phyloP scores from a whole-genome alignment of 1,140 invertebrate genomes.

The Drosophila micromelanica region DNA sequence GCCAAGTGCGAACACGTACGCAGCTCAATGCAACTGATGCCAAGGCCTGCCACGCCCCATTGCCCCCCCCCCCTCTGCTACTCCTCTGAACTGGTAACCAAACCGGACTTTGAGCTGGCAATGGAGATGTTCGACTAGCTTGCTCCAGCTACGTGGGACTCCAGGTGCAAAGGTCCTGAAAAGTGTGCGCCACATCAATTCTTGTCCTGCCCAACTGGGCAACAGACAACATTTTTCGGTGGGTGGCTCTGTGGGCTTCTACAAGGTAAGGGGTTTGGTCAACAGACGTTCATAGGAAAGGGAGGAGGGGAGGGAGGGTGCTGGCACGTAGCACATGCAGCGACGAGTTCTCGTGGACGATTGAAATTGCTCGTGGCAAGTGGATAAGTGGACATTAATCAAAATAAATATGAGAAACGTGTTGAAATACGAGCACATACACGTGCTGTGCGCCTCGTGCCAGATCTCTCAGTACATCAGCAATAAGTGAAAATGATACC shows the following conservation, averaged over 20 bases:
- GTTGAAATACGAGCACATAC: slow-evolving; percentile 68
- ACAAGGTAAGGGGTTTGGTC: no score
- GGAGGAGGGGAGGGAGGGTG: neutral
- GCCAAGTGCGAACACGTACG: slow-evolving; percentile 78
- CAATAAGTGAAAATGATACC: slow-evolving; percentile 33
- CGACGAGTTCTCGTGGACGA: slow-evolving; percentile 60
- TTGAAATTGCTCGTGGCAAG: slow-evolving; percentile 80
- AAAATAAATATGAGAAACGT: slow-evolving; percentile 82
- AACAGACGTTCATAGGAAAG: no score
- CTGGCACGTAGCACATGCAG: slow-evolving; percentile 41
- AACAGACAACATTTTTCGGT: slow-evolving; percentile 62
- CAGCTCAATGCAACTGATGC: slow-evolving; percentile 72
- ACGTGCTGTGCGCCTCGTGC: slow-evolving; percentile 6
- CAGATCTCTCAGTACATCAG: neutral
- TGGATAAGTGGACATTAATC: slow-evolving; percentile 82
- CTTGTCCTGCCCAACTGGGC: slow-evolving; percentile 70
- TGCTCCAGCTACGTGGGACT: slow-evolving; percentile 45
- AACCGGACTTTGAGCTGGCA: neutral
- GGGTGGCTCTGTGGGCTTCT: neutral
- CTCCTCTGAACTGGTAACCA: neutral
- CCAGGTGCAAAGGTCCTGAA: slow-evolving; percentile 76
- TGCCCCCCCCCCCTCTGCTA: neutral
- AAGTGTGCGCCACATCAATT: slow-evolving; percentile 77
- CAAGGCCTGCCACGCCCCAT: slow-evolving; percentile 4
- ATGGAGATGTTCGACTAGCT: slow-evolving; percentile 13